Evolutionary conservation across 2,888 invertebrate genomes (phyloP), one percentile per base, ranked within the genome.

Genomic region (Scaptomyza parva): DNA sequence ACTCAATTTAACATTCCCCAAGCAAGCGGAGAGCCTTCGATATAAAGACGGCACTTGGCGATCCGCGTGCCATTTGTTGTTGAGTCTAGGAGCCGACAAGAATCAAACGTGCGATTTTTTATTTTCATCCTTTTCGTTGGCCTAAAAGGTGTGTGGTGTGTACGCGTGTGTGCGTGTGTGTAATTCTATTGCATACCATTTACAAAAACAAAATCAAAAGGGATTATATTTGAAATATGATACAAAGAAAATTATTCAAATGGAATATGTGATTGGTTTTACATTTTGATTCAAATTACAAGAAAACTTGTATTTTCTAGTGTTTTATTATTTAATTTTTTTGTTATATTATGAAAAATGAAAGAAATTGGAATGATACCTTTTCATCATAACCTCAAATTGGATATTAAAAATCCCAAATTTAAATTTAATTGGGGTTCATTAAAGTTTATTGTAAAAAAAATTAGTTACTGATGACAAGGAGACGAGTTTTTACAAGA

Each of bases 21-120:
- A 54, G 5, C 14, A 35, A 35, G 71, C 37, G 40, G 88, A 78
- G 70, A 76, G 76, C 55, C 71, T 68, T 70, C 69, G 67, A 88
- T 90, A 90, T 89, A 90, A 91, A 91, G 89, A 87, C 87, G 72
- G 55, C 59, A 70, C 79, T 70, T 61, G 50, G 61, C 70, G 67
- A 74, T 77, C 81, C 69, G 70, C 79, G 78, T 89, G 88, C 89
- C 89, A 90, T 91, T 90, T 90, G 91, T 89, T 89, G 89, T 90
- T 88, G 89, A 90, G 89, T 90, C 83, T 81, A 78, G 89, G 78
- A 87, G 89, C 87, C 90, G 88, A 81, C 91, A 88, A 84, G 89
- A 90, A 85, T 86, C 90, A 76, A 74, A 77, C 78, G 82, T 81
- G 85, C 80, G 80, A 86, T 68, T 78, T 68, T 67, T 63, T 48